Evolutionary conservation across 1,140 invertebrate species (phyloP).

Genomic region (Bombus sylvicola): DNA sequence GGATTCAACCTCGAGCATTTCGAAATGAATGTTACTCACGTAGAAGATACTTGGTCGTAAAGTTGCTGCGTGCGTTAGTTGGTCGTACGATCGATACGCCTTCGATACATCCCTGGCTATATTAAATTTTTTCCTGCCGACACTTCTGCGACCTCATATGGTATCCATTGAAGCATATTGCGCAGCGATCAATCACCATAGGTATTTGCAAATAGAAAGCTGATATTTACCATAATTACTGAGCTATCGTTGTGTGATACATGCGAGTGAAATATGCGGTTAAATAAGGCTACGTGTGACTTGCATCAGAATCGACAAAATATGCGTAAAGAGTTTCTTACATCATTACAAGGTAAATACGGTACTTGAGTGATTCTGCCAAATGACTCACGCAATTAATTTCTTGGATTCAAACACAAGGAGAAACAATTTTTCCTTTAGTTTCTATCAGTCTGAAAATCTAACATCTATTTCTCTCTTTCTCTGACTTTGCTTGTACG

Average conservation of each 20-base stretch:
- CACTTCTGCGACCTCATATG: neutral
- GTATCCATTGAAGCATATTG: neutral
- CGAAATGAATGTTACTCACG: too few species aligned
- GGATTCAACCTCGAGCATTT: too few species aligned
- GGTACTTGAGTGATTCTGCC: neutral
- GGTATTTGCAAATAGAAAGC: constrained; percentile 21
- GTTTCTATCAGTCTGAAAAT: too few species aligned
- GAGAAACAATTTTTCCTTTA: neutral
- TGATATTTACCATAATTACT: constrained; percentile 28
- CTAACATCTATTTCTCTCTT: too few species aligned
- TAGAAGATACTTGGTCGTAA: neutral
- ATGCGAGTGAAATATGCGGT: neutral
- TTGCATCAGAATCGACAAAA: constrained; percentile 9
- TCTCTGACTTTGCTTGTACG: neutral
- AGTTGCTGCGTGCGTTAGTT: neutral
- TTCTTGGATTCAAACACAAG: neutral
- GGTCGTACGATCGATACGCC: neutral
- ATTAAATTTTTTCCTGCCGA: neutral
- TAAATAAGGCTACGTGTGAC: neutral
- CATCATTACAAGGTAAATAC: neutral
- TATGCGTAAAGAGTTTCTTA: neutral
- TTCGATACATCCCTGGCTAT: constrained; percentile 10
- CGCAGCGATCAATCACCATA: neutral
- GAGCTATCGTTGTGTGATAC: neutral
- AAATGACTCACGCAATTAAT: neutral